Evolutionary conservation across 2,888 invertebrate species (phyloP).

Genomic region (Eupithecia pulchellata): DNA sequence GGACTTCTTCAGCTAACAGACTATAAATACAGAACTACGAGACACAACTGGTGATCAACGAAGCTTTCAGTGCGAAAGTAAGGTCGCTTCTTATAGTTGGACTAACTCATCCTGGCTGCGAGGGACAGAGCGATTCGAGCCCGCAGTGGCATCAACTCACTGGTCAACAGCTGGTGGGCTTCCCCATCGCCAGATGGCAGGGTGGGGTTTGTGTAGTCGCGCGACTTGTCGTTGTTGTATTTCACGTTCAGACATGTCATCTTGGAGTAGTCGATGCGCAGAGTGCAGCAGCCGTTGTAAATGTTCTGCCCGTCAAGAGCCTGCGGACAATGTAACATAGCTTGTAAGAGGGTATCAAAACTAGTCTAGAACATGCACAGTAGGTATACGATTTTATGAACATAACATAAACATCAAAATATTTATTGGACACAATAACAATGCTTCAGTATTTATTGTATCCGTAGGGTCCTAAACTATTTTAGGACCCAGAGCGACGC

Average conservation of each 20-base stretch:
- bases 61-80: slow-evolving; percentile 78
- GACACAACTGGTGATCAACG: slow-evolving; percentile 49
- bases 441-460: too few species aligned
- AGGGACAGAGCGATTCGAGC: slow-evolving; percentile 82
- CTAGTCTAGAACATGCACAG: neutral
- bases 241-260: slow-evolving; percentile 99
- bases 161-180: slow-evolving; percentile 87
- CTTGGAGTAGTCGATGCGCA: slow-evolving; percentile 99
- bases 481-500: too few species aligned
- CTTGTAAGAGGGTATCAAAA: too few species aligned
- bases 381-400: neutral
- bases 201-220: slow-evolving; percentile 99
- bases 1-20: slow-evolving; percentile 12
- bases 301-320: slow-evolving; percentile 99
- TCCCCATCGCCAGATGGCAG: slow-evolving; percentile 96
- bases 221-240: slow-evolving; percentile 99
- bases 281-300: slow-evolving; percentile 99
- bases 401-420: neutral
- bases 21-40: slow-evolving; percentile 31
- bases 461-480: too few species aligned
- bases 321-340: slow-evolving; percentile 75
- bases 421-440: too few species aligned
- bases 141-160: slow-evolving; percentile 87
- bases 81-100: slow-evolving; percentile 58
- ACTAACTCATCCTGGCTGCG: slow-evolving; percentile 88